Evolutionary conservation across 2,797 vertebrate genomes (phyloP).

Genomic region (Hemibagrus guttatus): DNA sequence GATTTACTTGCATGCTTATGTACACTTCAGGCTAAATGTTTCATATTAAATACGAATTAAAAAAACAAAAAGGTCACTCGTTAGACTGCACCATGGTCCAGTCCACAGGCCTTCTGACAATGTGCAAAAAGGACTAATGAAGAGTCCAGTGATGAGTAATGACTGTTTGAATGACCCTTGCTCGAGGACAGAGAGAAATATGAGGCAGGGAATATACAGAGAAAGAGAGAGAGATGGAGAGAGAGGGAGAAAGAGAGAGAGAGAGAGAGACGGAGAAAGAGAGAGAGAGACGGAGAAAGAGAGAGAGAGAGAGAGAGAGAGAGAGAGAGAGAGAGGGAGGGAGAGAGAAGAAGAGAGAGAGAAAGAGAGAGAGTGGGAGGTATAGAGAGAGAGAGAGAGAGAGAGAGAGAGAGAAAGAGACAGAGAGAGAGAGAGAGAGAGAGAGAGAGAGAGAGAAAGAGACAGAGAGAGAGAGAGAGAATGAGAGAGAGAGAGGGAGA

Average conservation of each 20-base stretch:
- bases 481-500: no score
- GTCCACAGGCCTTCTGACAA: constrained; percentile 58
- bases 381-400: background rate
- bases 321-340: background rate
- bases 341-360: constrained; percentile 48
- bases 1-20: background rate
- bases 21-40: constrained; percentile 9
- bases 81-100: background rate
- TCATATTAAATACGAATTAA: background rate
- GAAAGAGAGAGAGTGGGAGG: background rate
- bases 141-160: constrained; percentile 70
- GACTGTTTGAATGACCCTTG: constrained; percentile 63
- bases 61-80: background rate
- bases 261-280: background rate
- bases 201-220: background rate
- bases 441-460: constrained; percentile 36
- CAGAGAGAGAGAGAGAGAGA: background rate
- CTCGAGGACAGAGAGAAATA: constrained; percentile 57
- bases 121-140: constrained; percentile 63
- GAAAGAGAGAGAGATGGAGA: constrained; percentile 1
- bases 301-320: background rate
- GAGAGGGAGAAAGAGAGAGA: no score
- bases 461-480: no score
- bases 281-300: background rate
- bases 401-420: background rate